phyloP scores from a whole-genome alignment of 23 tunicate species.

The Halocynthia aurantium region DNA sequence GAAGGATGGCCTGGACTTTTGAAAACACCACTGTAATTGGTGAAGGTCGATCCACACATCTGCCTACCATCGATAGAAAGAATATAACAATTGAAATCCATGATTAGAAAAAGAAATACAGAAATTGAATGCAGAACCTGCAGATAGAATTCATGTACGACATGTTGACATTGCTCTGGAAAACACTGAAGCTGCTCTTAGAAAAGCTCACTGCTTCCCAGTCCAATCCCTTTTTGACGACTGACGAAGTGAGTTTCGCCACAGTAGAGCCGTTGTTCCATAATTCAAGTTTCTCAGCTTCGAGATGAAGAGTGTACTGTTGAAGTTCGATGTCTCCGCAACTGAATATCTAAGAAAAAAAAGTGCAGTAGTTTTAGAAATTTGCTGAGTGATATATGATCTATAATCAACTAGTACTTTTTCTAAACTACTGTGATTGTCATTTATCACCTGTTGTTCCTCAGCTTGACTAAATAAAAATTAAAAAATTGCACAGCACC shows the following conservation, averaged over 20 bases:
- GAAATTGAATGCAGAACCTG: conserved; percentile 18
- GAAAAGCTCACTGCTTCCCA: conserved; percentile 34
- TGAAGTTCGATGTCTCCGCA: conserved; percentile 49
- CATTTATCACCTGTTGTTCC: too few species aligned
- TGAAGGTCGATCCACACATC: conserved; percentile 33
- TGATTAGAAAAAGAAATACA: neutral
- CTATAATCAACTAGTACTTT: too few species aligned
- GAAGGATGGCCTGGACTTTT: conserved; percentile 50
- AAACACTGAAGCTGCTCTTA: neutral
- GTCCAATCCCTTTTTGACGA: conserved; percentile 8
- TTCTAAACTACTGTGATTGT: too few species aligned
- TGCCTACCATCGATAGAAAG: conserved; percentile 12
- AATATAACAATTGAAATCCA: neutral
- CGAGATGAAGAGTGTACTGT: conserved; percentile 31
- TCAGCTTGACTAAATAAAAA: too few species aligned
- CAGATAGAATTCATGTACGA: conserved; percentile 12
- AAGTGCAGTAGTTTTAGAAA: too few species aligned
- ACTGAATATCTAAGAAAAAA: conserved; percentile 26
- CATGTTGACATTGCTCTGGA: conserved; percentile 2
- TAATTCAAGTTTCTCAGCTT: conserved; percentile 33
- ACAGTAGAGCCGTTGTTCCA: conserved; percentile 1
- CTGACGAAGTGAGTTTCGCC: conserved; percentile 20
- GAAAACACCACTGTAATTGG: conserved; percentile 20
- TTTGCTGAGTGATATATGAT: too few species aligned
- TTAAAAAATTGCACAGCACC: neutral